Conservation (phyloP, 2,888 invertebrate species). For the Trichacis sp. region DNA sequence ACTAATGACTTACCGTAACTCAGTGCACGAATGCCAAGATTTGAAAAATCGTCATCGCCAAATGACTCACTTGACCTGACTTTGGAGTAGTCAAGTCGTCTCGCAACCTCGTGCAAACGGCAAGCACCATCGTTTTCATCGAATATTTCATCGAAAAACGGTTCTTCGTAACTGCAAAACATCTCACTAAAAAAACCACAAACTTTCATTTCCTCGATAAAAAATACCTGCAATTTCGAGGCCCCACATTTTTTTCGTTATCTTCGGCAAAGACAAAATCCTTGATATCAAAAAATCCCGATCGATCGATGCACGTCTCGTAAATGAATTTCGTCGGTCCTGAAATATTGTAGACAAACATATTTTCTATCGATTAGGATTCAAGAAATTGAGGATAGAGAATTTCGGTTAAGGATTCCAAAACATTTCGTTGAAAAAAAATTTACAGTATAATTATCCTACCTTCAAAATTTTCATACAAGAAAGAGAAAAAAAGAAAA, state of each 20-base stretch:
- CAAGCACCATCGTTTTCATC: slow-evolving; percentile 1
- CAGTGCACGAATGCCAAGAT: not conserved
- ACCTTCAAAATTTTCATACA: too few species aligned
- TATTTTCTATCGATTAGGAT: too few species aligned
- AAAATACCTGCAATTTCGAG: slow-evolving; percentile 3
- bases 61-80: slow-evolving; percentile 12
- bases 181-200: not conserved
- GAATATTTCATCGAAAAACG: slow-evolving; percentile 4
- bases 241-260: not conserved
- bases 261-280: not conserved
- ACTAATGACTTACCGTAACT: slow-evolving; percentile 15
- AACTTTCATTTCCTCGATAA: not conserved
- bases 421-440: not conserved
- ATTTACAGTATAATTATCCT: too few species aligned
- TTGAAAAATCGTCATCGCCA: slow-evolving; percentile 12
- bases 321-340: slow-evolving; percentile 14
- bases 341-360: slow-evolving; percentile 6
- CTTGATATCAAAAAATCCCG: not conserved
- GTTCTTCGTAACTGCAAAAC: slow-evolving; percentile 11
- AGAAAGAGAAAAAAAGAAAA: too few species aligned
- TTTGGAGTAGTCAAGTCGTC: slow-evolving; percentile 17
- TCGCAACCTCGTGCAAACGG: slow-evolving; percentile 7
- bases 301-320: slow-evolving; percentile 7
- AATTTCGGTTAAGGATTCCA: too few species aligned
- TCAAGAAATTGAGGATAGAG: too few species aligned